Percentiles rank a stretch among this genome's conserved stretches.
These are phyloP conservation scores for Spodoptera exigua DNA, from an alignment of 2,888 invertebrate species.

Conservation along the genomic window DNA sequence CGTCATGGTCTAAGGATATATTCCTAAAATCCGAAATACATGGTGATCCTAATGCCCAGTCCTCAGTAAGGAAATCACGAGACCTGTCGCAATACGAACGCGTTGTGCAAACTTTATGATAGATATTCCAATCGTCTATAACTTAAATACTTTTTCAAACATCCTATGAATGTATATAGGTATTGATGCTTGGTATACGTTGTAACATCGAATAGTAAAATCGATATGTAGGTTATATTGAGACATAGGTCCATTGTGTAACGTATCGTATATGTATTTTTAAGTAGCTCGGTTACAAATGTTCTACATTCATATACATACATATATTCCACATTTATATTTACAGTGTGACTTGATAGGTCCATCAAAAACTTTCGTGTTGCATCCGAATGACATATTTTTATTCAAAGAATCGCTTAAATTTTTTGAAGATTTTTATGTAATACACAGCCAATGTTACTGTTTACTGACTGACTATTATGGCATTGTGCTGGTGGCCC, in stretches of 20 bases:
- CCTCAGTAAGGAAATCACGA: slow-evolving; percentile 42
- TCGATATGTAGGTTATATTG: slow-evolving; percentile 61
- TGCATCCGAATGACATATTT: slow-evolving; percentile 6
- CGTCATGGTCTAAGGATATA: neutral
- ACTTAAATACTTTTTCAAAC: slow-evolving; percentile 27
- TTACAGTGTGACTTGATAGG: slow-evolving; percentile 20
- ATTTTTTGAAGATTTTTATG: no score
- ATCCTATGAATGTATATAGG: slow-evolving; percentile 55
- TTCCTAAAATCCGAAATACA: neutral
- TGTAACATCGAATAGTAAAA: slow-evolving; percentile 55
- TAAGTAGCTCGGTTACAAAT: slow-evolving; percentile 46
- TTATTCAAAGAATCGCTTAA: no score
- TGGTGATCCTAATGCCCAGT: slow-evolving; percentile 10
- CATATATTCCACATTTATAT: no score
- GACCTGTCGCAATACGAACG: slow-evolving; percentile 33
- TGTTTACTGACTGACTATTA: no score
- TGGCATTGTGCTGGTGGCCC: no score
- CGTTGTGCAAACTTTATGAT: slow-evolving; percentile 36
- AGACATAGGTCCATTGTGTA: slow-evolving; percentile 50
- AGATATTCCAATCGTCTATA: slow-evolving; percentile 6
- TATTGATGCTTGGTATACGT: slow-evolving; percentile 44
- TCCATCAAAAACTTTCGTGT: slow-evolving; percentile 7
- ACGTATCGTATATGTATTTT: slow-evolving; percentile 50
- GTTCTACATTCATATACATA: neutral
- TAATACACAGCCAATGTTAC: no score